phyloP scores from a whole-genome alignment of 2,113 vertebrate genomes.

The Periophthalmodon schlosseri region DNA sequence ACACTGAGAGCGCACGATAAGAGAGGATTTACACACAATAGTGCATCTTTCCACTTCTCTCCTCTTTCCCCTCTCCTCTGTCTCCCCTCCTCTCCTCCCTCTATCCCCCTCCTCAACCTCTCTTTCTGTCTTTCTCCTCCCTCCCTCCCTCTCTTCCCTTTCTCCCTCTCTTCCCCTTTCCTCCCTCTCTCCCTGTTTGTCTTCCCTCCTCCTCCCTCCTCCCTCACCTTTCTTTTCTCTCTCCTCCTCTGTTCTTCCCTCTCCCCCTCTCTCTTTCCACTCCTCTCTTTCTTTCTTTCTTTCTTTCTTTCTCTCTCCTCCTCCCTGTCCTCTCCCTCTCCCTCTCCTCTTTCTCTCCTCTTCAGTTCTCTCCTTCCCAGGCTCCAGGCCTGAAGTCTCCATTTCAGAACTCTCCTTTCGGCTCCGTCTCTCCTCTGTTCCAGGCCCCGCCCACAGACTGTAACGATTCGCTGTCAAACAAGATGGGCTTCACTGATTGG shows the following conservation, averaged over 20 bases:
- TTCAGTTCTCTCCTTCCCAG: conserved; percentile 73
- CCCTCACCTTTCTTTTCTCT: not conserved
- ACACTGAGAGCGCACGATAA: conserved; percentile 71
- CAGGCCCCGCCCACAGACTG: conserved; percentile 79
- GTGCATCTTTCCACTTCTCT: conserved; percentile 18
- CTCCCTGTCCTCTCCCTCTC: not conserved
- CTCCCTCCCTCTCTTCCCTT: not conserved
- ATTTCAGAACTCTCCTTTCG: conserved; percentile 82
- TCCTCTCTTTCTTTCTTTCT: not conserved
- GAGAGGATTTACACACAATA: conserved; percentile 77
- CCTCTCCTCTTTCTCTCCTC: not conserved
- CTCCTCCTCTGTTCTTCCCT: not conserved
- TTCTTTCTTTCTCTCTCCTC: not conserved
- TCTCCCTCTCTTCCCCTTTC: no score
- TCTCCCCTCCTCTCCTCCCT: no score
- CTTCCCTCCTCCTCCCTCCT: not conserved
- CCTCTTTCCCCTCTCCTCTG: not conserved
- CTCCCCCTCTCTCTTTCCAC: no score
- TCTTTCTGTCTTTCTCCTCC: not conserved
- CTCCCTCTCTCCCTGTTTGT: no score
- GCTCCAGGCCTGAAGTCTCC: conserved; percentile 83
- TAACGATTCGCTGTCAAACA: conserved; percentile 78
- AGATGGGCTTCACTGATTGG: conserved; percentile 85
- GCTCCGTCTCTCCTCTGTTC: conserved; percentile 81
- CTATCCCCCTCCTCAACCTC: no score